Base-by-base conservation (phyloP, 2,797 vertebrate species). In the Poecile montanus region DNA sequence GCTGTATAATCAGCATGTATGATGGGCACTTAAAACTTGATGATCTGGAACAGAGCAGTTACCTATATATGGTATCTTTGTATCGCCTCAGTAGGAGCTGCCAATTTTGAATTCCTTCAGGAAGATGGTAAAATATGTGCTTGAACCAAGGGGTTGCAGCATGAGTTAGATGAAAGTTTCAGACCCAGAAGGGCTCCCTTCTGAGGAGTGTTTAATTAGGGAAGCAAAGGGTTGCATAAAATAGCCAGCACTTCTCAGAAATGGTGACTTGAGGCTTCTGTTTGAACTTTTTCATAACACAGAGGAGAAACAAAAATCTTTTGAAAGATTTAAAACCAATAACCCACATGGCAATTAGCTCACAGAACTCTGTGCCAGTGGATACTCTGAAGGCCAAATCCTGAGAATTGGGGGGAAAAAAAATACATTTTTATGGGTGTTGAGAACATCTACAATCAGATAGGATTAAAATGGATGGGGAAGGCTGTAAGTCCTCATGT, bases 1-100 rank as follows among this genome's bases (percentile, higher is more conserved):
- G 82, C 88, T 44, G 38, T 29, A 18, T 34, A 57, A 77, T 72
- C 89, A 75, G 72, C 32, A 38, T 56, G 61, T 38, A 7, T 51
- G 61, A 92, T 0, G 1, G 32, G 81, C 86, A 63, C 53, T 68
- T 53, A 50, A 86, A 78, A 91, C 63, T 62, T 86, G 87, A 86
- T 67, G 62, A 54, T 81, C 76, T 94, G 87, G 70, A 92, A 34
- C 63, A 75, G 89, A 84, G 62, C 57, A 82, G 63, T 91, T 95
- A 91, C 85, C 91, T 96, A 86, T 95, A 85, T 91, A 90, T 94
- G 89, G 92, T 93, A 26, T 63, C 51, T 91, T 79, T 63, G 38
- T 57, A 25, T 86, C 8, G 34, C 62, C 75, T 58, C 71, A 3
- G 85, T 21, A 51, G 54, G 51, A 83, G 40, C 44, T 61, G 79